Conservation (phyloP, 2,888 invertebrate species). For the Ethmia dodecea region DNA sequence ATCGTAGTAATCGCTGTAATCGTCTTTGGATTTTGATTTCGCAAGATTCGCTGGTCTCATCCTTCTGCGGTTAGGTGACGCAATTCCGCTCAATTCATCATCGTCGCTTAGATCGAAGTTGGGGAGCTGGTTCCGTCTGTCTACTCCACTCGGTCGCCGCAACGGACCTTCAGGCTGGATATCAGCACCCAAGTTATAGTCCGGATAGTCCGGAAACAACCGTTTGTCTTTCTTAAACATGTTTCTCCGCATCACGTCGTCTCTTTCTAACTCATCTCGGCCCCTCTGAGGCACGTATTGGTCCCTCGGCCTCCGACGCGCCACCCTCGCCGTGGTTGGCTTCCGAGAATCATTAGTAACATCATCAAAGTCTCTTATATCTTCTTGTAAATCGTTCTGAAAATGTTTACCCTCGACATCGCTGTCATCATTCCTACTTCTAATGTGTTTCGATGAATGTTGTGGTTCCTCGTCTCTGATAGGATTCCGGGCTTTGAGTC, state of each 20-base stretch:
- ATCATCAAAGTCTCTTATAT: constrained; percentile 20
- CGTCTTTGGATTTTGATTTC: constrained; percentile 21
- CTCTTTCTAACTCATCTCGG: neutral
- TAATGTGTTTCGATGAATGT: constrained; percentile 20
- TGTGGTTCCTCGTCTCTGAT: constrained; percentile 20
- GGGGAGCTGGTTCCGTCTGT: too few species aligned
- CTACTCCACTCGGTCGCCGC: too few species aligned
- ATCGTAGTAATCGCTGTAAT: constrained; percentile 52
- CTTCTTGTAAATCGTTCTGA: constrained; percentile 10
- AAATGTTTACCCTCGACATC: constrained; percentile 27
- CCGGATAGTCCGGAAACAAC: too few species aligned
- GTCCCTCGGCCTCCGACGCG: constrained; percentile 45
- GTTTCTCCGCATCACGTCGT: too few species aligned
- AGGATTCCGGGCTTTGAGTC: constrained; percentile 23
- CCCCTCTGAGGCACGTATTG: constrained; percentile 17
- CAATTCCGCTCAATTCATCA: too few species aligned
- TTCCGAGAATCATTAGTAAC: constrained; percentile 27
- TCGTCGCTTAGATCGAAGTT: too few species aligned
- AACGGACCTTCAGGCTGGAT: too few species aligned
- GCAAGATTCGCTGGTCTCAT: too few species aligned
- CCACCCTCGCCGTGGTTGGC: constrained; percentile 28
- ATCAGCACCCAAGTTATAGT: too few species aligned
- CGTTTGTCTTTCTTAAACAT: too few species aligned
- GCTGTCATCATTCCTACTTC: constrained; percentile 25
- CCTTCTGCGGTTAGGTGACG: too few species aligned